Evolutionary conservation across 2,113 vertebrate genomes (phyloP).

Genomic region (Tetrax tetrax): DNA sequence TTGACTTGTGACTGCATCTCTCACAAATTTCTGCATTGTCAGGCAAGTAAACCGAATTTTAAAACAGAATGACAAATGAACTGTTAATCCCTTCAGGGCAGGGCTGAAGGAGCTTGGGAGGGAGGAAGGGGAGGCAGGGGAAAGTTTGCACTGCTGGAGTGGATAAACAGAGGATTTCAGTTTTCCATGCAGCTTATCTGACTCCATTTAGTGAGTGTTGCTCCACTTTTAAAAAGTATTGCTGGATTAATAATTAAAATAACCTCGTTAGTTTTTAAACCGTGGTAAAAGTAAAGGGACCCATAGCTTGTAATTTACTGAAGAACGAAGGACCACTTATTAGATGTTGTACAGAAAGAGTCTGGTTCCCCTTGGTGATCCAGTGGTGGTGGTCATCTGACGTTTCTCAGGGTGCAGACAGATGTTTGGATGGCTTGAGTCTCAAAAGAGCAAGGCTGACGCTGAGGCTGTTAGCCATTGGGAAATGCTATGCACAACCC

Average conservation of each 20-base stretch:
- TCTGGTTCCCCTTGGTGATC: background rate
- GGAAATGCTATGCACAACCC: background rate
- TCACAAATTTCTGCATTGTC: background rate
- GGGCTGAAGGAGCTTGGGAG: background rate
- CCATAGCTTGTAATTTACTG: background rate
- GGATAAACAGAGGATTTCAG: conserved; percentile 15
- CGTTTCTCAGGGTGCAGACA: background rate
- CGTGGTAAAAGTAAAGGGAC: background rate
- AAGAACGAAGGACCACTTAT: background rate
- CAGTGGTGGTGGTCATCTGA: background rate
- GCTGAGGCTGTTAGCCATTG: conserved; percentile 7
- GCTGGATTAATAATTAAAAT: background rate
- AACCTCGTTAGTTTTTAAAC: background rate
- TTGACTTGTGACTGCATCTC: background rate
- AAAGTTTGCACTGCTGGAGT: background rate
- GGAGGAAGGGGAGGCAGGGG: background rate
- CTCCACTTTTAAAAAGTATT: background rate
- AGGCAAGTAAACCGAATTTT: conserved; percentile 17
- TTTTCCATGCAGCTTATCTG: background rate
- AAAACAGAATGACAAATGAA: conserved; percentile 29
- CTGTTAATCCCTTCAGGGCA: conserved; percentile 38
- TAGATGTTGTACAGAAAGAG: background rate
- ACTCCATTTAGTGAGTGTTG: background rate
- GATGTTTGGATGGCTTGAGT: background rate
- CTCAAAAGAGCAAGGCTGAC: background rate